Conservation (phyloP, 2,888 invertebrate species). For the Taphrorychus bicolor region DNA sequence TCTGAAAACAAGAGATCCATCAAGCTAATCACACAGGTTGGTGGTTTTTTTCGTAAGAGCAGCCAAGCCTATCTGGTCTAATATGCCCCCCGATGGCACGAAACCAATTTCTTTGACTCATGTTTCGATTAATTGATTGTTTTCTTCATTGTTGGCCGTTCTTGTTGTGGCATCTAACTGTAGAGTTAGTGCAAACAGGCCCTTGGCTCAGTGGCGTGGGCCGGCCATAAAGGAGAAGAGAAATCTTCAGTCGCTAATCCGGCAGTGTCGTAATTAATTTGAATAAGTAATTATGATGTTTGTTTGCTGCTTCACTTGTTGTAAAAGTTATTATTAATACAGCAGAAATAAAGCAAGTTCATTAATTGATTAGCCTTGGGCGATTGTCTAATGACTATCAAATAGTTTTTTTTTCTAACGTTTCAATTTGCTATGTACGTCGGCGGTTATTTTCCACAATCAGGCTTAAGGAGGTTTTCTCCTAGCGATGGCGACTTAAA, state of each 20-base stretch:
- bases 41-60: conserved; percentile 7
- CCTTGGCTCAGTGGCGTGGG: not conserved
- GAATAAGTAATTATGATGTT: not conserved
- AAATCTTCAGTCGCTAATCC: not conserved
- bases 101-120: conserved; percentile 34
- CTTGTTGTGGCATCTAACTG: conserved; percentile 7
- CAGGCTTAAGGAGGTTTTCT: not conserved
- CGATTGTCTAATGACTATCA: conserved; percentile 2
- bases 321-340: not conserved
- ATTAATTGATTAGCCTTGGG: conserved; percentile 3
- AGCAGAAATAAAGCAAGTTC: not conserved
- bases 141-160: conserved; percentile 21
- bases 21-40: conserved; percentile 14
- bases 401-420: not conserved
- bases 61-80: conserved; percentile 31
- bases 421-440: not conserved
- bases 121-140: conserved; percentile 36
- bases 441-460: conserved; percentile 1
- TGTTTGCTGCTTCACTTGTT: not conserved
- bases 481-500: not conserved
- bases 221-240: not conserved
- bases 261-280: not conserved
- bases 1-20: conserved; percentile 10
- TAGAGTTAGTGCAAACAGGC: not conserved
- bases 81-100: conserved; percentile 34